Evolutionary conservation across 2,797 vertebrate genomes (phyloP).

Genomic region (Pseudotriccus pelzelni): DNA sequence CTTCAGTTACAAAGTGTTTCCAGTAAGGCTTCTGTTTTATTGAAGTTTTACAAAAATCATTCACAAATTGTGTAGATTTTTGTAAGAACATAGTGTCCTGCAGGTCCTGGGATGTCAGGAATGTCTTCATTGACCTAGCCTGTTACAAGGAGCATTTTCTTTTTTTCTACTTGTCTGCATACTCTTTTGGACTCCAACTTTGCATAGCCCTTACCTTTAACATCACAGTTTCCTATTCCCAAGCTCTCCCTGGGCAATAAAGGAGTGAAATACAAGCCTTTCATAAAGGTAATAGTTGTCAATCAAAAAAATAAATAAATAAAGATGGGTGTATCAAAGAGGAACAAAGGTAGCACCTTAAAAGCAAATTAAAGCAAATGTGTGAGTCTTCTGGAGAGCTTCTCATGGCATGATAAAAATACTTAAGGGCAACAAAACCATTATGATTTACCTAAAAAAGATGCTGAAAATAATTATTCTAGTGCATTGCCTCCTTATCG

Average conservation of each 20-base stretch:
- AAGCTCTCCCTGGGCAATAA: neutral
- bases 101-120: neutral
- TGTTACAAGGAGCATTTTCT: neutral
- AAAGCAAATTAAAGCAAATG: neutral
- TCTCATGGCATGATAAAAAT: neutral
- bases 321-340: neutral
- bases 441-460: accelerated
- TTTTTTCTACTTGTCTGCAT: neutral
- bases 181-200: neutral
- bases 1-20: neutral
- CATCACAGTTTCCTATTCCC: neutral
- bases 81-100: neutral
- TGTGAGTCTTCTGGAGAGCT: neutral
- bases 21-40: neutral
- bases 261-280: neutral
- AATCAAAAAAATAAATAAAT: neutral
- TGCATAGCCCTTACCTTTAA: neutral
- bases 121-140: neutral
- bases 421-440: neutral
- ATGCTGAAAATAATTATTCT: neutral
- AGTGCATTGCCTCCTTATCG: neutral
- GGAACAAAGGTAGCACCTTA: neutral
- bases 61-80: neutral
- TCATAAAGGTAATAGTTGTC: neutral
- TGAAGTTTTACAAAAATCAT: neutral